These are phyloP conservation scores for Archips xylosteana DNA, from an alignment of 2,888 invertebrate genomes.

Conservation along the genomic window DNA sequence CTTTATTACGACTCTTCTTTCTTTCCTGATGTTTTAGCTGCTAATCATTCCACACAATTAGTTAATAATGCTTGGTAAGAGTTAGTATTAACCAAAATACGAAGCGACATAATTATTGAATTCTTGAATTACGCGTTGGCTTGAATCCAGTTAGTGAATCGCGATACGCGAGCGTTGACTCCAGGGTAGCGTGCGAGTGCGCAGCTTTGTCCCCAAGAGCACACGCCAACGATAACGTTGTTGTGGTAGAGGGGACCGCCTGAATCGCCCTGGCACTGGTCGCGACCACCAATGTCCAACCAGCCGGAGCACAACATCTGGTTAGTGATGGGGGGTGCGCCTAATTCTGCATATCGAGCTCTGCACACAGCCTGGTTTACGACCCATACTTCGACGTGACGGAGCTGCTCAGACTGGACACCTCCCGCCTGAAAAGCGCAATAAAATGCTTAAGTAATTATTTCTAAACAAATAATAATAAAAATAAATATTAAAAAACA, in stretches of 20 bases:
- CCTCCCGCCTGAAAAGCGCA: slow-evolving; percentile 45
- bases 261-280: slow-evolving; percentile 68
- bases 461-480: neutral
- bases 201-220: slow-evolving; percentile 57
- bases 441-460: neutral
- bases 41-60: neutral
- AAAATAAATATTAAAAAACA: too few species aligned
- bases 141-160: slow-evolving; percentile 60
- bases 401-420: slow-evolving; percentile 51
- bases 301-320: slow-evolving; percentile 69
- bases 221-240: slow-evolving; percentile 58
- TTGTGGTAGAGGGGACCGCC: slow-evolving; percentile 70
- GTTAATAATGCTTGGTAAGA: too few species aligned
- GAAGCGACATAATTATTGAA: neutral
- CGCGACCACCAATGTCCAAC: slow-evolving; percentile 68
- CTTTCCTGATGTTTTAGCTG: neutral
- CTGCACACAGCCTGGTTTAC: slow-evolving; percentile 55
- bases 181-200: slow-evolving; percentile 55
- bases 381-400: slow-evolving; percentile 58
- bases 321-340: slow-evolving; percentile 50
- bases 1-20: neutral
- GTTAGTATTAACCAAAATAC: too few species aligned
- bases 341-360: slow-evolving; percentile 49
- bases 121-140: slow-evolving; percentile 51
- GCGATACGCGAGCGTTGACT: slow-evolving; percentile 60